Percentiles rank a stretch among this genome's conserved stretches.
Conservation (phyloP, 2,888 invertebrate genomes). For the Lepidocyrtinus sp. region DNA sequence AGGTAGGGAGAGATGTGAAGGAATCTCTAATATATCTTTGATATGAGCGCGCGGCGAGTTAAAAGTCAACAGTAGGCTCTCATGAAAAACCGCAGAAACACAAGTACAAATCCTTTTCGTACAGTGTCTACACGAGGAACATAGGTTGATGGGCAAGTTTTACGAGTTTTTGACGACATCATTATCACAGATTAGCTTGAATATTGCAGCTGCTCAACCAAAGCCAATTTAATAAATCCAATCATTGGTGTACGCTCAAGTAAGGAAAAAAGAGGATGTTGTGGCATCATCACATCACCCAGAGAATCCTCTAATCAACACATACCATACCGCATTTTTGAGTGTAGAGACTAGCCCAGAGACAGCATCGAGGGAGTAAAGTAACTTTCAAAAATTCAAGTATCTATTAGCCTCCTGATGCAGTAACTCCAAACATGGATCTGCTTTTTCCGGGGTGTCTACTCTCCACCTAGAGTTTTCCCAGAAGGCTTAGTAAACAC, state of each 20-base stretch:
- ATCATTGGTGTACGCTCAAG: constrained; percentile 49
- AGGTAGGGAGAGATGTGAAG: too few species aligned
- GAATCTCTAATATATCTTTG: background rate
- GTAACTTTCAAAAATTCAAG: background rate
- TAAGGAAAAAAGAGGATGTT: constrained; percentile 11
- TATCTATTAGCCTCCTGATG: too few species aligned
- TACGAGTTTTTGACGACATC: constrained; percentile 69
- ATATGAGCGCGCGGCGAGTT: background rate
- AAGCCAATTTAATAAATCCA: constrained; percentile 66
- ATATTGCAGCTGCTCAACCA: constrained; percentile 66
- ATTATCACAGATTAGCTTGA: constrained; percentile 68
- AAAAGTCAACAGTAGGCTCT: background rate
- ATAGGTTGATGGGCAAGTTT: constrained; percentile 54
- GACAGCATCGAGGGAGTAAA: background rate
- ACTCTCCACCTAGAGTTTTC: constrained; percentile 2
- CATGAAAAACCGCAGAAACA: background rate
- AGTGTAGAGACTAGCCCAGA: background rate
- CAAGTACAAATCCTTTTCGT: background rate
- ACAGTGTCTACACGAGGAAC: background rate
- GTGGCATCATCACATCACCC: constrained; percentile 21
- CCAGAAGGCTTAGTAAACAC: constrained; percentile 9
- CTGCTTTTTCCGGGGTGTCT: background rate
- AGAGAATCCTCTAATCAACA: constrained; percentile 61
- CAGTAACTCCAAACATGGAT: background rate
- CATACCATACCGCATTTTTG: constrained; percentile 39